Conservation (phyloP, 2,113 vertebrate genomes). For the Lycaon pictus region DNA sequence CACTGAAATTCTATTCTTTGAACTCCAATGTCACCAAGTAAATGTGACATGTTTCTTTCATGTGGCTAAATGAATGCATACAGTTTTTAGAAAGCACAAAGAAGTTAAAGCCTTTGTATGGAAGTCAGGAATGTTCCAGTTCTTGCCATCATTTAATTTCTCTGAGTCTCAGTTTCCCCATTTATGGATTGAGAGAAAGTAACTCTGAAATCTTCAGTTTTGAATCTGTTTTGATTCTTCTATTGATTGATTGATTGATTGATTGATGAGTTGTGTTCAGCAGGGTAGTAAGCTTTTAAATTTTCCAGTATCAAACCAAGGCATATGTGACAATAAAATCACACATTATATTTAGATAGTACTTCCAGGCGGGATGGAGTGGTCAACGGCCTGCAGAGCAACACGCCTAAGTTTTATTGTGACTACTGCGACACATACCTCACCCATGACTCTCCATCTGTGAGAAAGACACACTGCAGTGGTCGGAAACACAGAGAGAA, state of each 20-base stretch:
- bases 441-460: too few species aligned
- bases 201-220: not conserved
- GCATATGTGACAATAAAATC: not conserved
- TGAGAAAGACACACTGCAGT: too few species aligned
- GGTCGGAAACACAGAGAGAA: too few species aligned
- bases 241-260: not conserved
- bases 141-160: conserved; percentile 18
- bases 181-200: not conserved
- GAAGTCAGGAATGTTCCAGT: not conserved
- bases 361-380: not conserved
- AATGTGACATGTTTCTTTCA: not conserved
- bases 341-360: not conserved
- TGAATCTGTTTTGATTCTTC: not conserved
- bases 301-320: conserved; percentile 27
- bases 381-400: too few species aligned
- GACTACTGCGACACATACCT: too few species aligned
- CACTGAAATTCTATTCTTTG: not conserved
- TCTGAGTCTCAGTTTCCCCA: conserved; percentile 3
- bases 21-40: conserved; percentile 13
- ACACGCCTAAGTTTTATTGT: too few species aligned
- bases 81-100: not conserved
- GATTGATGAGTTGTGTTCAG: not conserved
- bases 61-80: not conserved
- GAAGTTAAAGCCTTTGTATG: not conserved
- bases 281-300: conserved; percentile 2